Base-by-base conservation (phyloP, 1,140 invertebrate species). In the Holcopasites calliopsidis region DNA sequence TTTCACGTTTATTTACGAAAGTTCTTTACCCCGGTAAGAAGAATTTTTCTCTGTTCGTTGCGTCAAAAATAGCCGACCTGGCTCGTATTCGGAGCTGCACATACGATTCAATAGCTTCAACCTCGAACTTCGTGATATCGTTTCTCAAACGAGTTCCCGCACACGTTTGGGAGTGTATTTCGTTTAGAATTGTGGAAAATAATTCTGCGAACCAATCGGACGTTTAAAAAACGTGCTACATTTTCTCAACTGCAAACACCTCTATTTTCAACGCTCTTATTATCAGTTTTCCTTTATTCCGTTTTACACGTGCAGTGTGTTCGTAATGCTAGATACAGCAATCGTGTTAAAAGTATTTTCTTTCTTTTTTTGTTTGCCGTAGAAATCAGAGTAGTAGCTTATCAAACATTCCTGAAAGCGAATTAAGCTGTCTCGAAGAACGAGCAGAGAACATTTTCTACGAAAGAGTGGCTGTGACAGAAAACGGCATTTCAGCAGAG, bases 1-100 rank as follows among this genome's bases (percentile, higher is more conserved):
- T 55, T 55, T 55, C 28, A 11, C 54, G 31, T 35, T 58, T 58
- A 58, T 35, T 11, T n/a, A 35, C n/a, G 6, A 58, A 58, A 58
- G 55, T 58, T 35, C 31, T 35, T 58, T 21, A 10, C n/a, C 18
- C 21, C 10, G 6, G 10, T 7, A 3, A 58, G 28, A 55, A 16
- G 28, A 31, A 55, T 55, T n/a, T 18, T 10, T 31, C 28, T 10
- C 16, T 33, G 21, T 58, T 58, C 21, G 18, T 11, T 7, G 28
- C 3, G n/a, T 13, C 2, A 5, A n/a, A 7, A 58, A 58, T 21
- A 33, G n/a, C 55, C 31, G 10, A 3, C 0, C 10, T 8, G 16
- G 10, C 28, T 21, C 5, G 31, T 11, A 16, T 21, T 35, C 18
- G 28, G 33, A 33, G 21, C 54, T 57, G 2, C 28, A 33, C 28